A percentile compares a stretch with the other conserved stretches of the same genome.
These are phyloP conservation scores for Trichosurus vulpecula DNA, from an alignment of 2,797 vertebrate genomes.

Conservation along the genomic window DNA sequence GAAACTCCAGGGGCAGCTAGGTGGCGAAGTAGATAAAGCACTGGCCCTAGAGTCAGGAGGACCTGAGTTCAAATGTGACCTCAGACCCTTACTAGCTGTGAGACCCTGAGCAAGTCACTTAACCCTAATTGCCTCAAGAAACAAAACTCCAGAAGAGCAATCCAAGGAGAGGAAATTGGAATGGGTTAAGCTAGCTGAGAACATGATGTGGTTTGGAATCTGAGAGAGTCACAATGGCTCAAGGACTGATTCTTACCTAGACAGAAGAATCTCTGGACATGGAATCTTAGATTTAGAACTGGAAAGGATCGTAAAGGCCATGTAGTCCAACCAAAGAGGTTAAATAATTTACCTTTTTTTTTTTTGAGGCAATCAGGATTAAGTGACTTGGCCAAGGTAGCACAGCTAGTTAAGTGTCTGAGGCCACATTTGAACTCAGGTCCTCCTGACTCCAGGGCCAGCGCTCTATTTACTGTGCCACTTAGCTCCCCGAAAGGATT, in stretches of 20 bases:
- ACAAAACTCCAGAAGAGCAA: not conserved
- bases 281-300: not conserved
- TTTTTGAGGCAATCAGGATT: too few species aligned
- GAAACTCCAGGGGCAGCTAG: not conserved
- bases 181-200: too few species aligned
- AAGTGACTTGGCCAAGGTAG: not conserved
- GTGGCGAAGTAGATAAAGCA: not conserved
- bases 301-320: constrained; percentile 9
- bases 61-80: not conserved
- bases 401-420: not conserved
- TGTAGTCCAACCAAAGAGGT: not conserved
- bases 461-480: not conserved
- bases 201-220: too few species aligned
- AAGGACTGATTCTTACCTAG: too few species aligned
- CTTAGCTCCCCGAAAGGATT: constrained; percentile 36
- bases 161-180: not conserved
- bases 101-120: not conserved
- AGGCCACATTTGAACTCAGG: not conserved
- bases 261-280: too few species aligned
- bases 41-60: not conserved
- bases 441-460: not conserved
- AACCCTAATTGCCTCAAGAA: not conserved
- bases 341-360: not conserved
- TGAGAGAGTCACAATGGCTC: too few species aligned
- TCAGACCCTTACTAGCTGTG: not conserved